These are phyloP conservation scores for Clamator glandarius DNA, from an alignment of 2,797 vertebrate genomes.

Conservation along the genomic window DNA sequence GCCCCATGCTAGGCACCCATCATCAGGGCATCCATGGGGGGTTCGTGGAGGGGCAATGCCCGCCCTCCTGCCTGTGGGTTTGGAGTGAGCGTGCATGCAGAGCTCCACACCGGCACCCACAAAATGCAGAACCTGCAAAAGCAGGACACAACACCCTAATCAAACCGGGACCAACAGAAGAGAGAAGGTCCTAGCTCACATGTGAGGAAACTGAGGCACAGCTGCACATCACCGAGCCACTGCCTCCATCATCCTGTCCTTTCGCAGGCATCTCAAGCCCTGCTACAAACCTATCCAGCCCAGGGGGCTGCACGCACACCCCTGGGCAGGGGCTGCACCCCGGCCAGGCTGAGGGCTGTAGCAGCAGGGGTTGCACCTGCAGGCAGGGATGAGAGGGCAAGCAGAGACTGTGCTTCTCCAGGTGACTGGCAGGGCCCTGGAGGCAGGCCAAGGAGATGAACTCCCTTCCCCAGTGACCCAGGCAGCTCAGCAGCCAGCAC, in stretches of 20 bases:
- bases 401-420: neutral
- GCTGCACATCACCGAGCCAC: neutral
- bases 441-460: neutral
- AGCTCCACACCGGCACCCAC: neutral
- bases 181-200: neutral
- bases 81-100: neutral
- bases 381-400: neutral
- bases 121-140: neutral
- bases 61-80: neutral
- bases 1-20: accelerated
- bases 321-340: neutral
- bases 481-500: neutral
- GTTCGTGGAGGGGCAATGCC: neutral
- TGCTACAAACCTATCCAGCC: neutral
- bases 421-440: neutral
- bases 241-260: neutral
- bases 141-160: neutral
- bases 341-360: accelerated
- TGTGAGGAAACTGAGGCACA: neutral
- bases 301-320: neutral
- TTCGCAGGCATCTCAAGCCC: neutral
- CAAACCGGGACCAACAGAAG: accelerated
- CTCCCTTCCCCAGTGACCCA: neutral
- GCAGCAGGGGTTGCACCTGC: neutral
- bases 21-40: no score